Evolutionary conservation across 2,888 invertebrate species (phyloP).

Genomic region (Aporophyla nigra): DNA sequence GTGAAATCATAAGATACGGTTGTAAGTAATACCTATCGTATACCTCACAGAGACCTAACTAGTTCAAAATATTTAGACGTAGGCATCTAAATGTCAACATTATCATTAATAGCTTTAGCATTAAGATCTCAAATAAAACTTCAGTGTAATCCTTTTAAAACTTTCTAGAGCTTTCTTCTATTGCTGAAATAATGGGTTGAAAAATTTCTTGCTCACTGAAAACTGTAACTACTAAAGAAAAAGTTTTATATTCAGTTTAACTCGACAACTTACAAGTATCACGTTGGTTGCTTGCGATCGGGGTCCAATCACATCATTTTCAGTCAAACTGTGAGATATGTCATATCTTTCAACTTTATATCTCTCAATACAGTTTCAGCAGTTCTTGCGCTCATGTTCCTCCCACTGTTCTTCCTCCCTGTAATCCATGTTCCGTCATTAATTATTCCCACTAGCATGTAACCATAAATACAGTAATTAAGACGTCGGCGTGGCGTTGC

Average conservation of each 20-base stretch:
- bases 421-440: slow-evolving; percentile 30
- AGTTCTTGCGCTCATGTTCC: not conserved
- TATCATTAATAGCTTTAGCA: not conserved
- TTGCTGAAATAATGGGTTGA: not conserved
- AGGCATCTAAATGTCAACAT: not conserved
- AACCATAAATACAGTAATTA: slow-evolving; percentile 70
- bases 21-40: not conserved
- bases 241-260: not conserved
- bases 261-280: not conserved
- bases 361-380: not conserved
- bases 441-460: slow-evolving; percentile 47
- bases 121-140: not conserved
- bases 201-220: not conserved
- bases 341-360: too few species aligned
- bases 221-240: not conserved
- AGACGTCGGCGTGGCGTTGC: slow-evolving; percentile 59
- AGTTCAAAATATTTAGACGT: not conserved
- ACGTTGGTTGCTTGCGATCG: not conserved
- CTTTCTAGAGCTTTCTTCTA: slow-evolving; percentile 1
- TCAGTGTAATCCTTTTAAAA: not conserved
- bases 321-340: not conserved
- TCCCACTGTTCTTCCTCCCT: not conserved
- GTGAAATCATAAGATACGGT: too few species aligned
- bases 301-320: too few species aligned
- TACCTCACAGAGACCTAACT: not conserved